Evolutionary conservation across 2,113 vertebrate genomes (phyloP), one percentile per base, ranked within the genome.

Genomic region (Labeo rohita): DNA sequence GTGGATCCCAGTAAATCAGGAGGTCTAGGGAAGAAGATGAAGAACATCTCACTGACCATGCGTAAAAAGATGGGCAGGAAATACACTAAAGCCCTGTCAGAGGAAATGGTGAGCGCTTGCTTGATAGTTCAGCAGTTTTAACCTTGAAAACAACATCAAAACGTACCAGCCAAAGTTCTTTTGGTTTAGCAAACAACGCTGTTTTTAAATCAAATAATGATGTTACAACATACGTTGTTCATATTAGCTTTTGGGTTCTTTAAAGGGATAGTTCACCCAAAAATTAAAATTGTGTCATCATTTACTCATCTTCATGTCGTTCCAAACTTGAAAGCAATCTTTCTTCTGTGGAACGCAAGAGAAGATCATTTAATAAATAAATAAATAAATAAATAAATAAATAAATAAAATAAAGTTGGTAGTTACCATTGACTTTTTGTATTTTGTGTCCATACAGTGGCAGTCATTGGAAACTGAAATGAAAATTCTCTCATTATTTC

Each of bases 11-110:
- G 86, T 52, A 94, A 94, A 90, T 23, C 83, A 47, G 91, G 93
- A 78, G 87, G 93, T 83, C 63, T 95, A 84, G 91, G 94, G 36
- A 96, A 94, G 92, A 96, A 96, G 90, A 95, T 94, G 93, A 95
- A 95, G 90, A 93, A 92, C 85, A 96, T 95, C 90, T 95, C 96
- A 4, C 92, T 95, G 88, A 95, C 96, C 73, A 95, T 95, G 96
- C 95, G 92, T 92, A 97, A 94, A 87, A 96, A 94, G 93, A 95
- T 95, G 93, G 94, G 94, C 13, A 94, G 92, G 91, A 96, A 95
- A 86, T 96, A 96, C 83, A 91, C 92, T 85, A 95, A 95, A 90
- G 93, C 92, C 82, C 94, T 96, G 2, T 95, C 95, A 23, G 95
- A 96, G 88, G 95, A 96, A 83, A 93, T 87, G 90, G 95, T 95